Evolutionary conservation across 2,797 vertebrate species (phyloP).

Genomic region (Cyprinodon diabolis): DNA sequence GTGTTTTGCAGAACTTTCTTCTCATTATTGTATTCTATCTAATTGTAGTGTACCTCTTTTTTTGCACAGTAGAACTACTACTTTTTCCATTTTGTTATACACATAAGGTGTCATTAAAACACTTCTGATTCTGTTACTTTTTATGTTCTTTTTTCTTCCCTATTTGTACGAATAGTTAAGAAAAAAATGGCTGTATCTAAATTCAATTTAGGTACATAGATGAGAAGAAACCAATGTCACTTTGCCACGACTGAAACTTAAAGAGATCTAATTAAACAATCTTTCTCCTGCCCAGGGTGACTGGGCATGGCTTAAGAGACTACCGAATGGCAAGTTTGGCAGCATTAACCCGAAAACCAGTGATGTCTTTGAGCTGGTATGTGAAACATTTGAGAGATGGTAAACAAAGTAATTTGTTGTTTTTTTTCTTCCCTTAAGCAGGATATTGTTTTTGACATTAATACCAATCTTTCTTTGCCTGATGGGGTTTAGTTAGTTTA

Average conservation of each 20-base stretch:
- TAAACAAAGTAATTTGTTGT: not conserved
- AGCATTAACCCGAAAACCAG: constrained; percentile 80
- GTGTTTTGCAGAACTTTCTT: too few species aligned
- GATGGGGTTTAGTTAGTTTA: not conserved
- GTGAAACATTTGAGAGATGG: constrained; percentile 2
- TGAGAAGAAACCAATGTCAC: not conserved
- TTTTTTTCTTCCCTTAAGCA: not conserved
- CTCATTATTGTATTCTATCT: too few species aligned
- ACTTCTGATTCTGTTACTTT: not conserved
- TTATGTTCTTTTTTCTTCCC: not conserved
- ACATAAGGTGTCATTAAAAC: too few species aligned
- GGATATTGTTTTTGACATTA: not conserved
- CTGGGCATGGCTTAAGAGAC: constrained; percentile 85
- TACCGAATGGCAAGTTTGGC: constrained; percentile 77
- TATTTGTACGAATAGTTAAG: not conserved
- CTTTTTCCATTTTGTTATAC: too few species aligned
- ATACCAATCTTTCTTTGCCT: not conserved
- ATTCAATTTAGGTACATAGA: not conserved
- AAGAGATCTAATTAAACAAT: not conserved
- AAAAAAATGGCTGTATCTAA: not conserved
- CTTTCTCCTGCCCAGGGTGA: constrained; percentile 74
- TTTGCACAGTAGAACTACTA: too few species aligned
- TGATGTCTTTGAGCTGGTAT: constrained; percentile 81
- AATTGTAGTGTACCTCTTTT: too few species aligned
- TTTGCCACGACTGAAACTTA: not conserved